Base-by-base conservation (phyloP, 2,113 vertebrate genomes). In the Entelurus aequoreus region DNA sequence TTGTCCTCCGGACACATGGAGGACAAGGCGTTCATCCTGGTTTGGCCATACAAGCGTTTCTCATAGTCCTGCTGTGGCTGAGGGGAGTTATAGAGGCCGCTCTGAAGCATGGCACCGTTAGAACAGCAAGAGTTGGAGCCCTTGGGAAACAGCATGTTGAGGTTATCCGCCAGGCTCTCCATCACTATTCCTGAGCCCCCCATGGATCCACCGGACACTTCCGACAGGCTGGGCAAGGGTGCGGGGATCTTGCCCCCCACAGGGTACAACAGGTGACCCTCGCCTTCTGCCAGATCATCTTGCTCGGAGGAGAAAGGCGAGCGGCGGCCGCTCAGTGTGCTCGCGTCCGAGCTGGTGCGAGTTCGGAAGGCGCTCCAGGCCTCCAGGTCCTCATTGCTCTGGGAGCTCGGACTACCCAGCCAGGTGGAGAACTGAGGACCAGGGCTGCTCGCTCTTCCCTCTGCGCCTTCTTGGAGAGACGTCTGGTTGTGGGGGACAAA, bases 301-400 rank as follows among this genome's bases (percentile, higher is more conserved):
- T 95, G 93, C 48, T 98, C 95, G 0, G 95, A 82, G 71, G 95
- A 91, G 70, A 96, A 96, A 47, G 96, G 96, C 11, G 95, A 99
- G 15, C 91, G 94, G 15, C 93, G 92, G 56, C 95, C 95, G 0
- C 95, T 98, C 48, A 97, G 89, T 0, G 95, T 97, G 69, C 96
- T 98, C 65, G 96, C 95, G 0, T 98, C 96, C 5, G 97, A 99
- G 88, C 94, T 95, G 51, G 95, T 93, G 42, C 96, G 91, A 0
- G 94, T 93, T 66, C 95, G 91, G 80, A 99, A 98, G 2, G 94
- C 92, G 76, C 90, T 93, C 97, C 97, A 99, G 77, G 90, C 85
- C 64, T 99, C 97, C 52, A 96, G 95, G 85, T 96, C 96, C 7
- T 98, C 95, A 0, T 94, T 98, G 74, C 94, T 96, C 84, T 96